Base-by-base conservation (phyloP, 1,140 invertebrate species). In the Macrobrachium rosenbergii region DNA sequence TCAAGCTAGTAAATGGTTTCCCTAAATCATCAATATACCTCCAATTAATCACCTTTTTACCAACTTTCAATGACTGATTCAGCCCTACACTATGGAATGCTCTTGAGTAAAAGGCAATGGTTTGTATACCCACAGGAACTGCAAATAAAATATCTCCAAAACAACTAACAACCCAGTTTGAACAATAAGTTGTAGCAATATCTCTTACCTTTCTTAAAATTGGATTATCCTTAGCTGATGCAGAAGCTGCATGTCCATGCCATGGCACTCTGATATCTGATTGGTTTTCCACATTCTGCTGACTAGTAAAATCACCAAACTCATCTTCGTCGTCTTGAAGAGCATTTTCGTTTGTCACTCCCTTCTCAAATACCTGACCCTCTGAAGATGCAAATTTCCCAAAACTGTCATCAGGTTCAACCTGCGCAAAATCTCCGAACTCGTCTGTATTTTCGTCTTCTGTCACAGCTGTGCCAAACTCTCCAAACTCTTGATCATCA, bases 251-350 rank as follows among this genome's bases (percentile, higher is more conserved):
- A 78, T 76, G 81, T 76, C 14, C 73, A 58, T 52, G 75, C 85
- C 23, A 81, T 60, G 7, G 60, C 45, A 75, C 62, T 77, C 75
- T 76, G 23, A 81, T 10, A 37, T 43, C 58, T n/a, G 19, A n/a
- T 23, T 19, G 64, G 52, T 14, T 16, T 23, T 23, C 28, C 28
- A 12, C 19, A 14, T 28, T 58, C 23, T 58, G 45, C 37, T 78
- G 79, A 23, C 45, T 75, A 78, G 28, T 75, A 78, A 84, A 84
- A 84, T 77, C 83, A 52, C 69, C 75, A 28, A 84, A 84, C 69
- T 84, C 83, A 78, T 76, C 83, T 3, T 83, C 72, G 17, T n/a
- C 28, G 1, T 52, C 52, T 52, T 72, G 17, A 72, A n/a, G 14
- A 5, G 69, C 69, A 43, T 2, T 43, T 28, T 72, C 23, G 7